Conservation (phyloP, 2,797 vertebrate species). For the Merluccius polli region DNA sequence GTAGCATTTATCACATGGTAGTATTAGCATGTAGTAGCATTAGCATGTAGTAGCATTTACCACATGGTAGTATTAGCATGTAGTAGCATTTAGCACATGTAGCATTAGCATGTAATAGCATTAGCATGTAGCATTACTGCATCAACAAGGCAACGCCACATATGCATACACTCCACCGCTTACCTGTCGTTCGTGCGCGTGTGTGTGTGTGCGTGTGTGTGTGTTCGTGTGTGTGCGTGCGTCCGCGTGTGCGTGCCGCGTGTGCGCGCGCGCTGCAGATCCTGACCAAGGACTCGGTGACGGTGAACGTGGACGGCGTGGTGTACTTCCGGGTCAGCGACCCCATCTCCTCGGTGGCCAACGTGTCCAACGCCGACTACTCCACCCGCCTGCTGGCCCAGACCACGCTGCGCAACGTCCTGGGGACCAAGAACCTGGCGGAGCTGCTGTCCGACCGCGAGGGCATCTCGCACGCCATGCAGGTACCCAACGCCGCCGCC, state of each 20-base stretch:
- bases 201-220: too few relatives aligned
- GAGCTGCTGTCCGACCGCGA: slow-evolving; percentile 77
- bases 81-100: background rate
- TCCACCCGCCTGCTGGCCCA: slow-evolving; percentile 77
- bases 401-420: slow-evolving; percentile 77
- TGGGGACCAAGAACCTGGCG: slow-evolving; percentile 77
- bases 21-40: background rate
- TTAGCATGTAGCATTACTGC: background rate
- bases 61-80: background rate
- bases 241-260: too few relatives aligned
- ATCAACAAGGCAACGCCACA: background rate
- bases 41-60: too few relatives aligned
- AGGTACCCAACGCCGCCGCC: slow-evolving; percentile 68
- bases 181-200: background rate
- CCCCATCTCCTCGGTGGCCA: slow-evolving; percentile 77
- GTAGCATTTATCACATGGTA: too few relatives aligned
- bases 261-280: slow-evolving; percentile 60
- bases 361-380: slow-evolving; percentile 72
- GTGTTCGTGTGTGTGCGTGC: too few relatives aligned
- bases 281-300: slow-evolving; percentile 80
- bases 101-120: too few relatives aligned
- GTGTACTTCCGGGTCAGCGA: slow-evolving; percentile 78
- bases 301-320: slow-evolving; percentile 75
- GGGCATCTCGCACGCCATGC: slow-evolving; percentile 77
- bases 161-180: background rate